Base-by-base conservation (phyloP, 2,113 vertebrate species). In the Triplophysa rosa region DNA sequence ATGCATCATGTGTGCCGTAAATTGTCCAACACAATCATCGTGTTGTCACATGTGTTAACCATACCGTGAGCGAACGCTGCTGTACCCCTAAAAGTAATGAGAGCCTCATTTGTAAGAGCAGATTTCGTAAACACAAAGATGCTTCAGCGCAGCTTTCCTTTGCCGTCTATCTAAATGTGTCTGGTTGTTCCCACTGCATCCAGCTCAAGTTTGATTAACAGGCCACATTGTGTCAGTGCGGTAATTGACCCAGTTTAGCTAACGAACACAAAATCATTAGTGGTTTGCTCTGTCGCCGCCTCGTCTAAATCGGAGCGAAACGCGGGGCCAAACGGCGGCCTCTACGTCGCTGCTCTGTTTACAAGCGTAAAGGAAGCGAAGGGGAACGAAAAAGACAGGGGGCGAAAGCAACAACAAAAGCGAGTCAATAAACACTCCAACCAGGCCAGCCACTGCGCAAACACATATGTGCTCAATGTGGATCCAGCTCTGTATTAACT, bases 261-360 rank as follows among this genome's bases (percentile, higher is more conserved):
- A 81, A 77, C 78, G 77, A 69, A 83, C 68, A 49, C 74, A 65
- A 85, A 85, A 83, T 78, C 84, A 82, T 87, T 85, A 82, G 84
- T 74, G 83, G 79, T 87, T 79, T 87, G 62, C 69, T 83, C 83
- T 8, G 33, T 84, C 78, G 74, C 33, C 84, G 29, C 84, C 42
- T 73, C 21, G 16, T 76, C 77, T 76, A 66, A 61, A 40, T 79
- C 65, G 37, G 69, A 79, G 58, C 47, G 2, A 21, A 63, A 13
- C 17, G 16, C 12, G 5, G 58, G 63, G 42, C 64, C 37, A 66
- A 62, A 33, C 24, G 16, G 26, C 12, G 24, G 33, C 64, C 40
- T 69, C 63, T 52, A 17, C 33, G 74, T 52, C 10, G 59, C 49
- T 45, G 67, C 66, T 67, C 40, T 67, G 45, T 84, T 84, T 81